Conservation (phyloP, 1,140 invertebrate genomes). For the Apocrypta bakeri region DNA sequence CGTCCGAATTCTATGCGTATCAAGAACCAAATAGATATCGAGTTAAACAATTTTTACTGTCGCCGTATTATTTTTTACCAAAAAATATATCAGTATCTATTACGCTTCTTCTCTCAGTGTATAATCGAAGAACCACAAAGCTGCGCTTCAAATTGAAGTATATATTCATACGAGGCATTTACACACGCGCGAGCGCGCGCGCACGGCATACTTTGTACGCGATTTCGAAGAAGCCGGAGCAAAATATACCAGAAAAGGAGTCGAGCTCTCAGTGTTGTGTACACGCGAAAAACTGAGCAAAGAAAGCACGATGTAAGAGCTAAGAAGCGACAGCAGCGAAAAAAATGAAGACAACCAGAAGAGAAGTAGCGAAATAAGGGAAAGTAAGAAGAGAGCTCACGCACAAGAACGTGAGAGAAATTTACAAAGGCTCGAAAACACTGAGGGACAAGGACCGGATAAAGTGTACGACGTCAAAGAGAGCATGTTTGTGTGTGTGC, state of each 20-base stretch:
- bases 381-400: neutral
- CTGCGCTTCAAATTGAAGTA: neutral
- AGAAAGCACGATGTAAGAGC: neutral
- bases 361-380: neutral
- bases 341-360: neutral
- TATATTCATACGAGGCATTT: neutral
- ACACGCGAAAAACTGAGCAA: no score
- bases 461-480: constrained; percentile 21
- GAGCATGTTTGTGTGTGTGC: neutral
- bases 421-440: constrained; percentile 16
- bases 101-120: no score
- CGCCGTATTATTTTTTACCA: no score
- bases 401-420: constrained; percentile 27
- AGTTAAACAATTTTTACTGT: no score
- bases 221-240: no score
- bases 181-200: no score
- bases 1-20: no score
- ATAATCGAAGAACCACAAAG: neutral
- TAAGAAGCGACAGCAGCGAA: neutral
- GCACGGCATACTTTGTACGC: neutral
- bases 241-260: no score
- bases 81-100: no score
- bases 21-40: no score
- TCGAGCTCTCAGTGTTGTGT: no score
- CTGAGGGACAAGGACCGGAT: neutral